Conservation (phyloP, 1,140 invertebrate species). For the Habropoda laboriosa region DNA sequence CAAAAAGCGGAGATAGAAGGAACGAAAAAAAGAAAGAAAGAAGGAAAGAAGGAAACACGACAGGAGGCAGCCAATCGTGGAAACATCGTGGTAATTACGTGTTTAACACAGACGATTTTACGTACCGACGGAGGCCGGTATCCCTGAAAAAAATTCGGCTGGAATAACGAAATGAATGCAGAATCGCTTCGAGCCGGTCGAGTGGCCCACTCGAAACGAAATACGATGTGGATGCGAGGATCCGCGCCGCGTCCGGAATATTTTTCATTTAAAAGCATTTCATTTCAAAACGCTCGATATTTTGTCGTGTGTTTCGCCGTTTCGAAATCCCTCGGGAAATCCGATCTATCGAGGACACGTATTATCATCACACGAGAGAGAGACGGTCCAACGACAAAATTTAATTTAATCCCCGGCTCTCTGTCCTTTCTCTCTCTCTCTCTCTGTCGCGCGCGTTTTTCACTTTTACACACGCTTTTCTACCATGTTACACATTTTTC, state of each 20-base stretch:
- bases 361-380: slow-evolving; percentile 11
- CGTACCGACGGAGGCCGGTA: slow-evolving; percentile 24
- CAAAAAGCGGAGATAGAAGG: background rate
- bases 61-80: background rate
- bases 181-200: slow-evolving; percentile 60
- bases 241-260: slow-evolving; percentile 54
- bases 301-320: slow-evolving; percentile 47
- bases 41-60: background rate
- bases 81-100: slow-evolving; percentile 54
- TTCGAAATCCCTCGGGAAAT: slow-evolving; percentile 52
- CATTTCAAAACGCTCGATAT: slow-evolving; percentile 60
- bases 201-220: slow-evolving; percentile 65
- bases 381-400: slow-evolving; percentile 9
- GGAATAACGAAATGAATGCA: slow-evolving; percentile 68
- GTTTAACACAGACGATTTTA: slow-evolving; percentile 57
- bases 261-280: slow-evolving; percentile 70
- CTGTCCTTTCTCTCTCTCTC: background rate
- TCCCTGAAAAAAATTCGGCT: slow-evolving; percentile 56
- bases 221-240: slow-evolving; percentile 66
- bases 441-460: background rate
- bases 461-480: background rate
- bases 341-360: slow-evolving; percentile 36
- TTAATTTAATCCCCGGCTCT: slow-evolving; percentile 19
- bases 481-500: background rate
- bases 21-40: background rate